Base-by-base conservation (phyloP, 2,797 vertebrate genomes). In the Muscicapa striata region DNA sequence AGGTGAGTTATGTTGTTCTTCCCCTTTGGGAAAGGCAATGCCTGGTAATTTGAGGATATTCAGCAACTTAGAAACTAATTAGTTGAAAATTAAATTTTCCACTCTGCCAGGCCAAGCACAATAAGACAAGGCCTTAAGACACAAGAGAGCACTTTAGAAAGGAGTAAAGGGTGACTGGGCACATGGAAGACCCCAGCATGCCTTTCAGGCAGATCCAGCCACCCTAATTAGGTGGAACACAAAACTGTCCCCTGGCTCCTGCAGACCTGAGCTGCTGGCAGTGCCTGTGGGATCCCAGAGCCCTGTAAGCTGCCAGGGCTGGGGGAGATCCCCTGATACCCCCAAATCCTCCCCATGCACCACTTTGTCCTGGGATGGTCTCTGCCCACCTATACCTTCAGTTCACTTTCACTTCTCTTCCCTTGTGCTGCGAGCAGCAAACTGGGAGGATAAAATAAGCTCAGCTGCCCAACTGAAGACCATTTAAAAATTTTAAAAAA, bases 21-120 rank as follows among this genome's bases (percentile, higher is more conserved):
- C 36, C 93, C 89, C 95, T 96, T 96, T 94, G 96, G 98, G 95
- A 97, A 96, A 97, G 95, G 95, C 94, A 89, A 96, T 94, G 96
- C 97, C 96, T 30, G 59, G 98, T 98, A 99, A 99, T 98, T 97
- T 97, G 98, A 99, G 97, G 95, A 98, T 96, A 88, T 97, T 91
- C 89, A 68, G 97, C 98, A 97, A 97, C 96, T 97, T 96, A 98
- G 89, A 94, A 90, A 87, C 96, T 98, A 98, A 99, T 99, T 98
- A 99, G 98, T 92, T 98, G 97, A 98, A 98, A 98, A 98, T 99
- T 98, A 98, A 97, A 98, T 98, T 99, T 99, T 99, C 98, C 98
- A 97, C 97, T 98, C 97, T 98, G 95, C 97, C 97, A 97, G 94
- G 92, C 82, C 89, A 87, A 93, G 88, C 93, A 98, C 97, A 98